Evolutionary conservation across 1,140 invertebrate species (phyloP), one percentile per base, ranked within the genome.

Genomic region (Cataglyphis hispanica): DNA sequence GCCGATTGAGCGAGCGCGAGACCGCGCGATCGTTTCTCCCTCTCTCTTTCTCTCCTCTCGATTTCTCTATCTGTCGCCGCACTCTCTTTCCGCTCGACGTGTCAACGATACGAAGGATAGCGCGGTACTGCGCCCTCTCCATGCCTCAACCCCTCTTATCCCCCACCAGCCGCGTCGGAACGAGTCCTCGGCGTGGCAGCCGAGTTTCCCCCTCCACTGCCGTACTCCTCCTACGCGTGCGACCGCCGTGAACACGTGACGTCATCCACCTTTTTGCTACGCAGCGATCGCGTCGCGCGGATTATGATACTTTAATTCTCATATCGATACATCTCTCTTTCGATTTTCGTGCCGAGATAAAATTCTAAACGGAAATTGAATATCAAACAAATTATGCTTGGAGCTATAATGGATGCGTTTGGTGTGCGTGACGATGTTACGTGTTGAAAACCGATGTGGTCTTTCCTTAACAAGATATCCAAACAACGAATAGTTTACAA

Each of bases 101-200:
- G 90, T 89, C 87, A 86, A 88, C 92, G 88, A 88, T 87, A 89
- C 92, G 91, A 86, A 93, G 91, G 93, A 92, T 93, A 83, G 92
- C 91, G 93, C 92, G 91, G 86, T 90, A 93, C 93, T 93, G 92
- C 92, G 92, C 92, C 92, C 90, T 92, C 91, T 90, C 91, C 92
- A 92, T 91, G 90, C 86, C 84, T 91, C 86, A 87, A 93, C 84
- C 91, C 87, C 85, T 86, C 72, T 86, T 84, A 66, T 75, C 92
- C 91, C 92, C 92, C 92, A 90, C 91, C 75, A 72, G n/a, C 19
- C 53, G 46, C 77, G n/a, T 58, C 90, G 81, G 69, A 85, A 87
- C 90, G 86, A 90, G 85, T 89, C 91, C 86, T 87, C 90, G 85
- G 85, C 88, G 67, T 90, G 75, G 85, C 72, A 86, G 85, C 87